These are phyloP conservation scores for Laticauda colubrina DNA, from an alignment of 2,113 vertebrate species.

Conservation along the genomic window DNA sequence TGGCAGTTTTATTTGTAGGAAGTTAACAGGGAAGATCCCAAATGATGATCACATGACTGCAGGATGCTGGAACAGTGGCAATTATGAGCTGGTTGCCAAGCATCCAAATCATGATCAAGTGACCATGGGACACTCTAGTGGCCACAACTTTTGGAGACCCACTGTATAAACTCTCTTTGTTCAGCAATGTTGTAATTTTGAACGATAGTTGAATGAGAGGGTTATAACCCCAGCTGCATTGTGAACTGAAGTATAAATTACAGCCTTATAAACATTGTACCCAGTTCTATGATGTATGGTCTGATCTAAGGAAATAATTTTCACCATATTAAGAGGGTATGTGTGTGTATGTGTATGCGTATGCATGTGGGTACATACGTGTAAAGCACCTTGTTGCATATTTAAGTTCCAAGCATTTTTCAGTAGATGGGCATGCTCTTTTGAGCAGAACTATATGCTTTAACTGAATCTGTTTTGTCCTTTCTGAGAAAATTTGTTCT, in stretches of 20 bases:
- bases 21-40: neutral
- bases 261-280: neutral
- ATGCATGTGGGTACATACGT: neutral
- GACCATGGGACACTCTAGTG: neutral
- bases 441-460: neutral
- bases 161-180: neutral
- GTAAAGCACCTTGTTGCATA: neutral
- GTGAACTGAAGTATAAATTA: neutral
- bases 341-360: neutral
- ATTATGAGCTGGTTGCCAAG: neutral
- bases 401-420: neutral
- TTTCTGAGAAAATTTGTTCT: neutral
- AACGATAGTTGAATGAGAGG: neutral
- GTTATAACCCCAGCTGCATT: neutral
- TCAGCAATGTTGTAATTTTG: neutral
- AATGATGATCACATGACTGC: neutral
- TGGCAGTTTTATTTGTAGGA: neutral
- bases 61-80: neutral
- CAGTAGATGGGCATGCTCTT: neutral
- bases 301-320: neutral
- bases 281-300: neutral
- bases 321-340: neutral
- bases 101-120: neutral
- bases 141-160: neutral
- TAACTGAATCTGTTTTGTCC: neutral